Percentiles rank a stretch among this genome's conserved stretches.
phyloP scores from a whole-genome alignment of 2,113 vertebrate genomes.

The Apodemus sylvaticus region DNA sequence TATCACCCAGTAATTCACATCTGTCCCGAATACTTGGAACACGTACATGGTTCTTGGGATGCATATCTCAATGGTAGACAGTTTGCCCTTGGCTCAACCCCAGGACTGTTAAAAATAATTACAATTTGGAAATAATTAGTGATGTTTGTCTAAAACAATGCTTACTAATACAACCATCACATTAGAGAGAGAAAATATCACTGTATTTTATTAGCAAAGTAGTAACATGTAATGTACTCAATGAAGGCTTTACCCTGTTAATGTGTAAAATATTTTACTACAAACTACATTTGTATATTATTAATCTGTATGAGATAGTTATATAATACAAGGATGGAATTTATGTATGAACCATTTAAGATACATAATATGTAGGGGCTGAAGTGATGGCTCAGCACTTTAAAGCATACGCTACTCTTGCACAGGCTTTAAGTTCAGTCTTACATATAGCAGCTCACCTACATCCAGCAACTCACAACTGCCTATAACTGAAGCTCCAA shows the following conservation, averaged over 20 bases:
- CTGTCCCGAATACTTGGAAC: neutral
- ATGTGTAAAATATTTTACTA: neutral
- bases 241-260: neutral
- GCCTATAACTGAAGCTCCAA: neutral
- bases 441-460: too few species aligned
- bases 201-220: neutral
- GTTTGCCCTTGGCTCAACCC: neutral
- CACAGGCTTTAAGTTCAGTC: neutral
- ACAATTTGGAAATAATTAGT: conserved; percentile 6
- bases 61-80: neutral
- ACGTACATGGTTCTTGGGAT: neutral
- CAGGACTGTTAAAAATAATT: neutral
- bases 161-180: neutral
- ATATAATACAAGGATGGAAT: conserved; percentile 20
- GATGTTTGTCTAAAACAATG: neutral
- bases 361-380: neutral
- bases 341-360: neutral
- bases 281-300: neutral
- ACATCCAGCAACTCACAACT: neutral
- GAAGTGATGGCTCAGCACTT: neutral
- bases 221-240: neutral
- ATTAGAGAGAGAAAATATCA: neutral
- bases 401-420: neutral
- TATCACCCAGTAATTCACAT: neutral
- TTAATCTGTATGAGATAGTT: neutral